These are phyloP conservation scores for Nymphalis io DNA, from an alignment of 1,140 invertebrate species.

Conservation along the genomic window DNA sequence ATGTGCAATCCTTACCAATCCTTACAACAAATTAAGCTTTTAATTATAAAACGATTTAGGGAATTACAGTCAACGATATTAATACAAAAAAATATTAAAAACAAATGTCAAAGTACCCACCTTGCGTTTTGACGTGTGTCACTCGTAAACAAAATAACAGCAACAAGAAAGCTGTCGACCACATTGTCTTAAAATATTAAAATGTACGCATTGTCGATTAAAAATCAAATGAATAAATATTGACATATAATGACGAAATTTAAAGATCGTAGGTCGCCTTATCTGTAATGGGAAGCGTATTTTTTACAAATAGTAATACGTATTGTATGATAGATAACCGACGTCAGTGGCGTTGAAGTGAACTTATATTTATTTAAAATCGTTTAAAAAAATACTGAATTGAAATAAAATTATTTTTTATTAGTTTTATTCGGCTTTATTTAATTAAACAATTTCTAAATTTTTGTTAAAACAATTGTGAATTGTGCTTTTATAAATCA, in stretches of 20 bases:
- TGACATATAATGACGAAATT: neutral
- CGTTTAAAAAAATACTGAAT: too few species aligned
- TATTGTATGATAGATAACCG: too few species aligned
- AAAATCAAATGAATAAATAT: neutral
- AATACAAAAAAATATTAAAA: neutral
- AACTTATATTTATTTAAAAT: too few species aligned
- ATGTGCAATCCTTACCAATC: too few species aligned
- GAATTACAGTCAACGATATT: neutral
- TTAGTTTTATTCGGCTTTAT: too few species aligned
- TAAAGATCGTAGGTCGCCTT: constrained; percentile 6
- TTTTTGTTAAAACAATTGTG: too few species aligned
- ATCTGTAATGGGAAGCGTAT: constrained; percentile 1
- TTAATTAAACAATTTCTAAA: too few species aligned
- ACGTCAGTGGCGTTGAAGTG: too few species aligned
- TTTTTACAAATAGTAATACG: neutral
- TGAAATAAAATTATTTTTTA: too few species aligned
- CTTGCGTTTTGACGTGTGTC: constrained; percentile 5
- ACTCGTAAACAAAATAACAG: neutral
- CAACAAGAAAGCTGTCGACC: neutral
- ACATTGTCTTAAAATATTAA: neutral
- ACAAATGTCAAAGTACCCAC: neutral
- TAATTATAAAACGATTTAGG: neutral
- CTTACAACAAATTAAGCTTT: too few species aligned
- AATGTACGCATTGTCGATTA: neutral
- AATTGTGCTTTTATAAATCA: too few species aligned